Evolutionary conservation across 2,888 invertebrate species (phyloP).

Genomic region (Pilophorus perplexus): DNA sequence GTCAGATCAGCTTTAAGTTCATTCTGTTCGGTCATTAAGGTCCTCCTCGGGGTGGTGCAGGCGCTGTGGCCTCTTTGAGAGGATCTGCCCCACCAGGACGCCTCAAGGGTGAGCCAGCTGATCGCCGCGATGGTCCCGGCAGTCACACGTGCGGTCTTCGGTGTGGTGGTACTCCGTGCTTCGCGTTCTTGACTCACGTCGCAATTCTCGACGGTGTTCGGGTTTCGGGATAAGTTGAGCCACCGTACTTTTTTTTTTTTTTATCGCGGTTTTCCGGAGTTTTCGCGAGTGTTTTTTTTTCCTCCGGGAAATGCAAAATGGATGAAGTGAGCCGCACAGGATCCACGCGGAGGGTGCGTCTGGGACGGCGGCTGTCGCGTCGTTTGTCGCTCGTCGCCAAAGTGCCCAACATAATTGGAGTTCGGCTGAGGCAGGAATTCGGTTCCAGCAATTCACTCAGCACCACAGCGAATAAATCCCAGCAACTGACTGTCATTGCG

Average conservation of each 20-base stretch:
- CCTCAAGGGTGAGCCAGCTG: slow-evolving; percentile 6
- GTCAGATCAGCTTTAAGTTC: no score
- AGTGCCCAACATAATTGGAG: slow-evolving; percentile 59
- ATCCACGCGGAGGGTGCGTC: slow-evolving; percentile 53
- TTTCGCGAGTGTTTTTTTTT: background rate
- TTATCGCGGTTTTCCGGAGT: background rate
- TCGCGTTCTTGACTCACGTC: background rate
- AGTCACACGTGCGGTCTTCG: slow-evolving; percentile 25
- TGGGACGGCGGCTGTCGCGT: slow-evolving; percentile 62
- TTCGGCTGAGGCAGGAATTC: slow-evolving; percentile 45
- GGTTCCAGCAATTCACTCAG: slow-evolving; percentile 45
- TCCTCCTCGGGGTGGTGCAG: no score
- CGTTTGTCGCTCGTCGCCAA: slow-evolving; percentile 61
- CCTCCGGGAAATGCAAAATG: slow-evolving; percentile 26
- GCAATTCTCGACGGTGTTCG: background rate
- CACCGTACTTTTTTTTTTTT: background rate
- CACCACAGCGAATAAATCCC: slow-evolving; percentile 12
- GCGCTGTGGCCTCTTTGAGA: background rate
- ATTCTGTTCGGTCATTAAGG: no score
- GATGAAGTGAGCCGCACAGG: slow-evolving; percentile 40
- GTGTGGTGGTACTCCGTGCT: background rate
- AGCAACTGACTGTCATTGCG: slow-evolving; percentile 62
- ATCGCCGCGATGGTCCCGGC: slow-evolving; percentile 25
- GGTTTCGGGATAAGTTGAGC: background rate
- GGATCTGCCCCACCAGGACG: slow-evolving; percentile 2